Percentiles rank a stretch among this genome's conserved stretches.
Evolutionary conservation across 2,797 vertebrate genomes (phyloP).

Genomic region (Falco berigora): DNA sequence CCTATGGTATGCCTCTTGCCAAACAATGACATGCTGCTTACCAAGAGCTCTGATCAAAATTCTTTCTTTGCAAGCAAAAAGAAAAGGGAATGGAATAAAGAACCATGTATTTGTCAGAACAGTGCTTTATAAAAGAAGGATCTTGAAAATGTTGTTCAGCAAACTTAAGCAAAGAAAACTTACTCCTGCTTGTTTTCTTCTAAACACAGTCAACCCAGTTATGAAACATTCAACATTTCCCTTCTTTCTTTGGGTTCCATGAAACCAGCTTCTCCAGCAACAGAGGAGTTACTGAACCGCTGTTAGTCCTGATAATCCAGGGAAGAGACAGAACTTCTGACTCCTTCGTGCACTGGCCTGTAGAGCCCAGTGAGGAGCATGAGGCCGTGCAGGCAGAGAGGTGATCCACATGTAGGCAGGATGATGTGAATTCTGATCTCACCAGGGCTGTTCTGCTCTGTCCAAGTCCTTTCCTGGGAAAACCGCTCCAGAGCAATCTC

Average conservation of each 20-base stretch:
- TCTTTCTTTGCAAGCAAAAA: neutral
- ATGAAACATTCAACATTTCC: neutral
- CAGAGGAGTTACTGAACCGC: neutral
- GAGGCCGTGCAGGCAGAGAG: neutral
- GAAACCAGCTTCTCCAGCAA: neutral
- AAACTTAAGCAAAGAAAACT: neutral
- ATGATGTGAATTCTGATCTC: neutral
- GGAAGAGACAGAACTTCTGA: neutral
- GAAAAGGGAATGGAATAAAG: neutral
- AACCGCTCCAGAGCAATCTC: neutral
- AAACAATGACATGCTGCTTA: neutral
- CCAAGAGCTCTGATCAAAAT: neutral
- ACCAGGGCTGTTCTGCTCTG: neutral
- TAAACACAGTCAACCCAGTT: neutral
- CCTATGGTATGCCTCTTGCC: neutral
- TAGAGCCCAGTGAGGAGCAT: accelerated
- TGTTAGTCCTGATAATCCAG: neutral
- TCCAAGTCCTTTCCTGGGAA: neutral
- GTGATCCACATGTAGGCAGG: accelerated
- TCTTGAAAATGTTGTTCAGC: neutral
- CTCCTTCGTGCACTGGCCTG: accelerated
- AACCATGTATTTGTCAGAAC: neutral
- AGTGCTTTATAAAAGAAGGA: neutral
- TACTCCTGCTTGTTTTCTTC: neutral
- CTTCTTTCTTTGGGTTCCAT: neutral